Conservation (phyloP, 1,140 invertebrate species). For the Drosophila ananassae region DNA sequence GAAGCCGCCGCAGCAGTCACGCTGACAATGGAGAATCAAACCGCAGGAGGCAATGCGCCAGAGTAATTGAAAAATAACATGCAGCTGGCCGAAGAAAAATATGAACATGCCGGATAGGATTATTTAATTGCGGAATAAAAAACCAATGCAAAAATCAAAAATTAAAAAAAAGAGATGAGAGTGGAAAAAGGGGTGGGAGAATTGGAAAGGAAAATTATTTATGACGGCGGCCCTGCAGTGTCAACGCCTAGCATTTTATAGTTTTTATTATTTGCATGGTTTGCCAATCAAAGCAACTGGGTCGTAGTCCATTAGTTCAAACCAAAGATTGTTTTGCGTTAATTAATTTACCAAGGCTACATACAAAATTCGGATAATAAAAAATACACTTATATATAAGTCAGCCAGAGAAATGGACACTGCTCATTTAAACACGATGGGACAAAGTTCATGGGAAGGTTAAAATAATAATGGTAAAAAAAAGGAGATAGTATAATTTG, state of each 20-base stretch:
- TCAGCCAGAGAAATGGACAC: slow-evolving; percentile 1
- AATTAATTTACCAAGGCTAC: slow-evolving; percentile 39
- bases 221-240: slow-evolving; percentile 25
- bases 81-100: slow-evolving; percentile 18
- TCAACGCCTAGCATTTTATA: slow-evolving; percentile 58
- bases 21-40: slow-evolving; percentile 16
- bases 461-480: slow-evolving; percentile 33
- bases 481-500: slow-evolving; percentile 48
- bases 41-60: slow-evolving; percentile 12
- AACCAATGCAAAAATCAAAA: slow-evolving; percentile 34
- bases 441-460: slow-evolving; percentile 3
- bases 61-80: slow-evolving; percentile 79
- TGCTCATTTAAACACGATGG: slow-evolving; percentile 17
- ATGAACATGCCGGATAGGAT: slow-evolving; percentile 15
- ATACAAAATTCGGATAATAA: slow-evolving; percentile 60
- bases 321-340: slow-evolving; percentile 50
- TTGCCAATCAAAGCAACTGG: slow-evolving; percentile 36
- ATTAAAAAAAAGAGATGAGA: slow-evolving; percentile 17
- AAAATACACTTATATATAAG: slow-evolving; percentile 28
- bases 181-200: neutral
- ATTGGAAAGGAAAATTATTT: slow-evolving; percentile 9
- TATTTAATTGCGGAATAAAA: slow-evolving; percentile 36
- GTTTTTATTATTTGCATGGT: slow-evolving; percentile 55
- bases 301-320: slow-evolving; percentile 36
- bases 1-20: slow-evolving; percentile 25